Evolutionary conservation across 2,888 invertebrate species (phyloP), one percentile per base, ranked within the genome.

Genomic region (Sycophila texana): DNA sequence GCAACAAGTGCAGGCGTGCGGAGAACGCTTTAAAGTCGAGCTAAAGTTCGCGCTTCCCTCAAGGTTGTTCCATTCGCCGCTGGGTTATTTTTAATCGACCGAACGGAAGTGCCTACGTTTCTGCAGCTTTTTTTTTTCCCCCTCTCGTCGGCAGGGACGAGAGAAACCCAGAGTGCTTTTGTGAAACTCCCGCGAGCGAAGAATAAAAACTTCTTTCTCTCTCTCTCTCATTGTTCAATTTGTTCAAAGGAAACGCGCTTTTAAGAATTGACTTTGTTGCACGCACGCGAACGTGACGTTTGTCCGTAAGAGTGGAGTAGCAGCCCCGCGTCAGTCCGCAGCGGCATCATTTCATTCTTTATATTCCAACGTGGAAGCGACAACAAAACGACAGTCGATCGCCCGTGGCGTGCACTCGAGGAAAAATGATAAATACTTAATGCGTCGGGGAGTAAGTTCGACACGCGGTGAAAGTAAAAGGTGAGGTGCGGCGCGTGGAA

Each of bases 51-150:
- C 61, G 73, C 72, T 76, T 67, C 57, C 74, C 49, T 63, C 79
- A 71, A 71, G 74, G 79, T 72, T 75, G 55, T 49, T 63, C 49
- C 71, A 55, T 68, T 71, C 51, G 65, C 63, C 49, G 67, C 49
- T 14, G 74, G 39, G 57, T 73, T 80, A 80, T 80, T 80, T 80
- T 80, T 80, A 76, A 80, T 72, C 76, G 22, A 53, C 53, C 3
- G 67, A 80, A 51, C 76, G 79, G 76, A 80, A 80, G 73, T 67
- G 53, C 58, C 26, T 53, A 39, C 53, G 49, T 57, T 66, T 51
- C 53, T 68, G 39, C 39, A 39, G 39, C 63, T 58, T 61, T 78
- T 55, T 22, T 61, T 63, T 68, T 30, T 13, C 18, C 65, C 12
- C 16, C 14, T 53, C 53, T 53, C 13, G 4, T 14, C 53, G 18